phyloP scores from a whole-genome alignment of 1,140 invertebrate genomes.

The Formica exsecta region DNA sequence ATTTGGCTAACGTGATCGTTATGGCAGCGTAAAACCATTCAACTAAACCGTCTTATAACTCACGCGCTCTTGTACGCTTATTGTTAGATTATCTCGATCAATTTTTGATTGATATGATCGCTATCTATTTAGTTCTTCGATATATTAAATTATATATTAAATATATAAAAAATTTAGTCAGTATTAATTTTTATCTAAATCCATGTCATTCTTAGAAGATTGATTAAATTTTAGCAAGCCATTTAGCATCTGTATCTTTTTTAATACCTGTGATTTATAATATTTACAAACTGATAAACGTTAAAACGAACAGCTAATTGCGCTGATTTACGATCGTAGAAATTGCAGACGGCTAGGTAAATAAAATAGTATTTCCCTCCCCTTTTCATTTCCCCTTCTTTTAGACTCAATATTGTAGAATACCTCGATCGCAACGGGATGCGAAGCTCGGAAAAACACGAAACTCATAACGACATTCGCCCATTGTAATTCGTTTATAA shows the following conservation, averaged over 20 bases:
- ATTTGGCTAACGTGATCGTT: background rate
- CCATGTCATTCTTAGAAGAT: background rate
- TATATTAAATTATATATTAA: background rate
- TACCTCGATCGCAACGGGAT: conserved; percentile 50
- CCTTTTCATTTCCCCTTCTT: background rate
- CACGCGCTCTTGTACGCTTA: background rate
- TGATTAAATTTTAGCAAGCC: background rate
- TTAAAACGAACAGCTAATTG: conserved; percentile 34
- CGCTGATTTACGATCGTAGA: conserved; percentile 37
- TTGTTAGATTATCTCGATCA: background rate
- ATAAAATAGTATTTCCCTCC: background rate
- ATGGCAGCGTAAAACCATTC: background rate
- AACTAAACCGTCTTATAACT: background rate
- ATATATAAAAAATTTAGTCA: background rate
- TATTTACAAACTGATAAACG: background rate
- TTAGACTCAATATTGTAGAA: conserved; percentile 39
- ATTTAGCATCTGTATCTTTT: background rate
- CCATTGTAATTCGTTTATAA: conserved; percentile 75
- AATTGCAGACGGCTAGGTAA: conserved; percentile 28
- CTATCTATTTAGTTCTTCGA: background rate
- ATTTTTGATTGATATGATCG: background rate
- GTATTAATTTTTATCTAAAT: background rate
- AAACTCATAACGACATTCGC: conserved; percentile 73
- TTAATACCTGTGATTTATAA: conserved; percentile 3
- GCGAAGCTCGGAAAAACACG: conserved; percentile 64